These are phyloP conservation scores for Tineola bisselliella DNA, from an alignment of 2,888 invertebrate genomes.

Conservation along the genomic window DNA sequence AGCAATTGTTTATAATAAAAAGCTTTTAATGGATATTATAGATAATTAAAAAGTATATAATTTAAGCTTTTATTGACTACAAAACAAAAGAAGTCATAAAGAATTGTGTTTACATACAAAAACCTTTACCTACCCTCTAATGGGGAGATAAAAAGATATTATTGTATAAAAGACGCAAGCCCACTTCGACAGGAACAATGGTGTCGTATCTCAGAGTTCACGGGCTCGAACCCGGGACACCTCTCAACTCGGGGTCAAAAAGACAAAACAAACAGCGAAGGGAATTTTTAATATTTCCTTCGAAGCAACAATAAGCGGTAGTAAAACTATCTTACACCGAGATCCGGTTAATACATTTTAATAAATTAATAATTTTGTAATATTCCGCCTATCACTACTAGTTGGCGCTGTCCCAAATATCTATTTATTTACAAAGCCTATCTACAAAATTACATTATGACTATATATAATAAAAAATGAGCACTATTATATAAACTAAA, in stretches of 20 bases:
- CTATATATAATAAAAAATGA: no score
- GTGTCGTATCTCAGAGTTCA: background rate
- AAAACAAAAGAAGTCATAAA: no score
- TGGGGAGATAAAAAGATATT: background rate
- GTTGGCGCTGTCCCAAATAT: no score
- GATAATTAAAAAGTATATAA: background rate
- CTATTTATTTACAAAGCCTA: no score
- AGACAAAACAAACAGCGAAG: slow-evolving; percentile 9
- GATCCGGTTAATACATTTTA: no score
- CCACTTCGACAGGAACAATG: background rate
- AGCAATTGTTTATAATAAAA: background rate
- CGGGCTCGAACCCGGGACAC: background rate
- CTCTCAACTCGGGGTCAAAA: background rate
- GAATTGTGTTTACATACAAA: background rate
- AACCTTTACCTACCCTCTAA: background rate
- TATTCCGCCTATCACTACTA: no score
- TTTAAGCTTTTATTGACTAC: no score
- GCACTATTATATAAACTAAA: no score
- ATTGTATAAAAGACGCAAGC: background rate
- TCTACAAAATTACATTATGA: no score
- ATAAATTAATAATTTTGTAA: no score
- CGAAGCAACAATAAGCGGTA: slow-evolving; percentile 21
- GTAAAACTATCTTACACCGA: slow-evolving; percentile 6
- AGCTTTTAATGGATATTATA: background rate
- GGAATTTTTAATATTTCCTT: slow-evolving; percentile 33